Conservation (phyloP, 2,888 invertebrate species). For the Dexiosoma caninum region DNA sequence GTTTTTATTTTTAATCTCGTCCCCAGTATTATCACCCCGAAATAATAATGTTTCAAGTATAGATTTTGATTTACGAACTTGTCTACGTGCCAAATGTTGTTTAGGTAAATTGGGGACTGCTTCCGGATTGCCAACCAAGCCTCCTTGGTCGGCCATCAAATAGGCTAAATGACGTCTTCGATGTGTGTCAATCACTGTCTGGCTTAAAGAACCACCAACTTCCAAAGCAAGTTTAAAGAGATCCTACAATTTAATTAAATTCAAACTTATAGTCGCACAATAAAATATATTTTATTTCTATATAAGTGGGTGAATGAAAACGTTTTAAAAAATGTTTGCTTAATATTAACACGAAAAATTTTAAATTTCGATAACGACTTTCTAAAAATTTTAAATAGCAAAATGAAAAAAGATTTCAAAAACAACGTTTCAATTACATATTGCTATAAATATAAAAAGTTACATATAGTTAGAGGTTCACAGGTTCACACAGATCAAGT, state of each 20-base stretch:
- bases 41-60: constrained; percentile 92
- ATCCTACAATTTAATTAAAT: constrained; percentile 73
- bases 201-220: constrained; percentile 89
- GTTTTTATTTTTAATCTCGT: constrained; percentile 95
- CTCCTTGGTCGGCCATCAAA: constrained; percentile 97
- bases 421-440: too few relatives aligned
- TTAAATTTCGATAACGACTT: too few relatives aligned
- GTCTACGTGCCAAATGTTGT: constrained; percentile 91
- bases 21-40: constrained; percentile 84
- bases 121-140: constrained; percentile 93
- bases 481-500: too few relatives aligned
- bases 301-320: too few relatives aligned
- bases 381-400: too few relatives aligned
- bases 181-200: constrained; percentile 87
- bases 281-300: background rate
- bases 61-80: constrained; percentile 93
- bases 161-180: constrained; percentile 95
- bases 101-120: constrained; percentile 94
- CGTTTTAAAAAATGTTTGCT: too few relatives aligned
- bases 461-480: too few relatives aligned
- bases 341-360: too few relatives aligned
- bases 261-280: background rate
- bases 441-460: too few relatives aligned
- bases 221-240: constrained; percentile 87
- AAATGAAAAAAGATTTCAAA: too few relatives aligned